A percentile compares a stretch with the other conserved stretches of the same genome.
Conservation (phyloP, 2,888 invertebrate species). For the Lobophora halterata region DNA sequence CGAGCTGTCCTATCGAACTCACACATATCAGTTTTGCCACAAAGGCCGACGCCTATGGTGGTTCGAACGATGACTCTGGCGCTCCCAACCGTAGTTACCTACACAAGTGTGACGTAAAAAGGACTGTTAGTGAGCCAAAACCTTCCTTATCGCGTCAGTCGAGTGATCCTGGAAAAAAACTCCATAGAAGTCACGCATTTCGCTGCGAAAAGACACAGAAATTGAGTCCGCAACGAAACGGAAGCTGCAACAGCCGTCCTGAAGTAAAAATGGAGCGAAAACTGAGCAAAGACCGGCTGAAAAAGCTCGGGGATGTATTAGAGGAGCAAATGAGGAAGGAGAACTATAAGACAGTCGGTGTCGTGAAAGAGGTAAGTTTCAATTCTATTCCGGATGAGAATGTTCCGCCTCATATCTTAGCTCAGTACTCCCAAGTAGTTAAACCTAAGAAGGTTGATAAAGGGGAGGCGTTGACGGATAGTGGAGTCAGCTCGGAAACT, state of each 20-base stretch:
- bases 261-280: constrained; percentile 67
- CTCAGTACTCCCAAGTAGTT: constrained; percentile 70
- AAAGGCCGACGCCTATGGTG: constrained; percentile 39
- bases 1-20: constrained; percentile 8
- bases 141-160: constrained; percentile 62
- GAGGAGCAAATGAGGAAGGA: constrained; percentile 73
- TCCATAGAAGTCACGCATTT: constrained; percentile 82
- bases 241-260: constrained; percentile 62
- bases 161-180: constrained; percentile 77
- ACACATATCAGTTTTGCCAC: constrained; percentile 10
- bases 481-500: constrained; percentile 75
- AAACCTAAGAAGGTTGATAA: constrained; percentile 63
- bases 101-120: constrained; percentile 59
- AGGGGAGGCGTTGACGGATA: constrained; percentile 70
- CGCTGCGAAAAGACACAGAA: constrained; percentile 75
- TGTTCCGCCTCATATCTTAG: constrained; percentile 70
- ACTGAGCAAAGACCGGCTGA: constrained; percentile 64
- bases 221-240: constrained; percentile 58
- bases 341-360: constrained; percentile 50
- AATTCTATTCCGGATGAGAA: constrained; percentile 63
- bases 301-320: constrained; percentile 60
- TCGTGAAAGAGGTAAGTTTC: constrained; percentile 32
- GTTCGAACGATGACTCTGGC: constrained; percentile 37
- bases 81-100: constrained; percentile 66
- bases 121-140: constrained; percentile 52